Percentiles rank a stretch among this genome's conserved stretches.
Conservation (phyloP, 2,113 vertebrate species). For the Progne subis region DNA sequence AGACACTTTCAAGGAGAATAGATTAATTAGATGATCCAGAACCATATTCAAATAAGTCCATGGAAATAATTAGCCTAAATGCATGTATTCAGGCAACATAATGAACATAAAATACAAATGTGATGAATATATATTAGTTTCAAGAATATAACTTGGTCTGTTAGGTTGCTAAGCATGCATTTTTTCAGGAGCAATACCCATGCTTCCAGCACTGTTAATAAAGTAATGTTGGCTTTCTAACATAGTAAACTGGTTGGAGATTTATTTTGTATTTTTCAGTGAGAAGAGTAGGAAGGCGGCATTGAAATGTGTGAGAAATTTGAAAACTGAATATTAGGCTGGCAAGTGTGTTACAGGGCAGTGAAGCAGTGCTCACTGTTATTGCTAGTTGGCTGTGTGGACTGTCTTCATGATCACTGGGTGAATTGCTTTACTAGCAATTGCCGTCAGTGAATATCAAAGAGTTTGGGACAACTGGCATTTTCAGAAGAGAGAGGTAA, state of each 20-base stretch:
- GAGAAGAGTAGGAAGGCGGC: background rate
- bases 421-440: background rate
- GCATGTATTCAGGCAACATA: background rate
- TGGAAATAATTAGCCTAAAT: background rate
- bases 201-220: background rate
- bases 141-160: background rate
- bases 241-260: background rate
- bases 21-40: background rate
- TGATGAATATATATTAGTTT: background rate
- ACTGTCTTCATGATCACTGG: background rate
- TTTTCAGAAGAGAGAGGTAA: background rate
- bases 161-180: background rate
- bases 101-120: background rate
- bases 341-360: background rate
- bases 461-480: background rate
- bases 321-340: background rate
- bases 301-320: background rate
- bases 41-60: background rate
- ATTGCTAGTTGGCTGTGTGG: background rate
- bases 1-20: background rate
- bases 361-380: background rate
- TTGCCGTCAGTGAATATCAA: background rate
- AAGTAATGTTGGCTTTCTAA: background rate
- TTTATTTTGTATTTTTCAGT: background rate
- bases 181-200: background rate